phyloP scores from a whole-genome alignment of 2,888 invertebrate species.

The Iphiclides podalirius region DNA sequence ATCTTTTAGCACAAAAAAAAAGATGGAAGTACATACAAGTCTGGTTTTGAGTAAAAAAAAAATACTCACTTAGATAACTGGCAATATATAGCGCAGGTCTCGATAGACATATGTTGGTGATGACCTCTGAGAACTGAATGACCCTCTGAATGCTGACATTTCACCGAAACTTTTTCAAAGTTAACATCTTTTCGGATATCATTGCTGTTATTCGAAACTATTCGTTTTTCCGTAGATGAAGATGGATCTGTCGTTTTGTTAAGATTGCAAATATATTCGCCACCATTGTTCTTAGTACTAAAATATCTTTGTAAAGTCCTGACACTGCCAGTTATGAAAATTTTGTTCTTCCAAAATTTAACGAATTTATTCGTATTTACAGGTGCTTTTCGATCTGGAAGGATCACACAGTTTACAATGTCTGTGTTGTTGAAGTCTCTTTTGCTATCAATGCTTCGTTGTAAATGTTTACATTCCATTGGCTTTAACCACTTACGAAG shows the following conservation, averaged over 20 bases:
- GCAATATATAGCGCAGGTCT: constrained; percentile 73
- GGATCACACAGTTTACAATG: constrained; percentile 64
- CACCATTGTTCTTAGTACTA: constrained; percentile 54
- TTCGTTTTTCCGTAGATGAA: constrained; percentile 52
- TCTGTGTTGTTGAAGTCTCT: constrained; percentile 64
- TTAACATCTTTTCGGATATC: constrained; percentile 53
- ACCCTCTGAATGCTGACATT: constrained; percentile 68
- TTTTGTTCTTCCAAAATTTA: constrained; percentile 73
- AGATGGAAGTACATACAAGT: no score
- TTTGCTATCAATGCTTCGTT: constrained; percentile 67
- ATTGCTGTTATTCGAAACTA: constrained; percentile 36
- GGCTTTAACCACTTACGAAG: constrained; percentile 75
- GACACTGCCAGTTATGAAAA: constrained; percentile 68
- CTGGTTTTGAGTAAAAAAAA: no score
- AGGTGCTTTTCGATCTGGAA: constrained; percentile 60
- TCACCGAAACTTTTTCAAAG: constrained; percentile 49
- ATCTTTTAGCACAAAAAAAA: no score
- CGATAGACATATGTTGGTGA: constrained; percentile 65
- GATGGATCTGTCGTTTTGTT: constrained; percentile 54
- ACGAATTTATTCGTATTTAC: constrained; percentile 67
- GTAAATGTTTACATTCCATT: constrained; percentile 75
- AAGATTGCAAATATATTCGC: constrained; percentile 55
- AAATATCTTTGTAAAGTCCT: constrained; percentile 69
- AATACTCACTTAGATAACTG: constrained; percentile 72
- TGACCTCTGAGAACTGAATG: constrained; percentile 69